phyloP scores from a whole-genome alignment of 2,113 vertebrate species.

The Takifugu flavidus region DNA sequence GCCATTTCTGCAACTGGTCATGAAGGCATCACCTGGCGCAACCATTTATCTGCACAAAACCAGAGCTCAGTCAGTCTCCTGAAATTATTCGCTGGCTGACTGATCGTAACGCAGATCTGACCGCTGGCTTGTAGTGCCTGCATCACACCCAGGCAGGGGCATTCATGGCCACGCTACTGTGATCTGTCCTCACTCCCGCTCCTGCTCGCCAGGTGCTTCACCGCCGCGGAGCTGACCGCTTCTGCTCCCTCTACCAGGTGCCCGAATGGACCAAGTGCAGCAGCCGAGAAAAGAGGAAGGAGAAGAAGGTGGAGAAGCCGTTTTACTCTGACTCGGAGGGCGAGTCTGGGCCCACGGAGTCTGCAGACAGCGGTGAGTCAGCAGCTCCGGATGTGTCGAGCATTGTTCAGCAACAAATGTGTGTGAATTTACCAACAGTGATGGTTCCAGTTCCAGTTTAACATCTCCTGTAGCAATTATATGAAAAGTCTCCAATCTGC shows the following conservation, averaged over 20 bases:
- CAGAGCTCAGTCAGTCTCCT: conserved; percentile 13
- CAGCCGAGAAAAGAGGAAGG: conserved; percentile 93
- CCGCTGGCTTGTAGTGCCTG: conserved; percentile 57
- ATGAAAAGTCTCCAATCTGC: background rate
- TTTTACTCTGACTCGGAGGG: conserved; percentile 97
- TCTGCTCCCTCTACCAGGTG: conserved; percentile 74
- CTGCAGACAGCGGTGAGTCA: conserved; percentile 88
- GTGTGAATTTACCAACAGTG: background rate
- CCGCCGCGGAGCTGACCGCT: conserved; percentile 3
- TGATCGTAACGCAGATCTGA: conserved; percentile 42
- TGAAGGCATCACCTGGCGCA: conserved; percentile 70
- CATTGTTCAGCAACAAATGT: background rate
- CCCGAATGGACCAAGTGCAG: conserved; percentile 98
- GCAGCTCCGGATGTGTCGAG: background rate
- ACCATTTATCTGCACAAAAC: conserved; percentile 20
- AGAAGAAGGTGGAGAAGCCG: conserved; percentile 95
- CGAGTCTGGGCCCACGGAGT: conserved; percentile 93
- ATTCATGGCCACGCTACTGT: conserved; percentile 68
- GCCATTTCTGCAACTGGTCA: conserved; percentile 64
- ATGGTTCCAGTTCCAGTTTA: background rate
- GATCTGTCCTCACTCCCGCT: conserved; percentile 46
- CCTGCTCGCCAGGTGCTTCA: conserved; percentile 14
- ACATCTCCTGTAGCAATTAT: background rate
- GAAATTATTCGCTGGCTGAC: conserved; percentile 20
- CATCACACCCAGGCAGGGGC: conserved; percentile 56